Evolutionary conservation across 2,113 vertebrate genomes (phyloP).

Genomic region (Oreotrochilus melanogaster): DNA sequence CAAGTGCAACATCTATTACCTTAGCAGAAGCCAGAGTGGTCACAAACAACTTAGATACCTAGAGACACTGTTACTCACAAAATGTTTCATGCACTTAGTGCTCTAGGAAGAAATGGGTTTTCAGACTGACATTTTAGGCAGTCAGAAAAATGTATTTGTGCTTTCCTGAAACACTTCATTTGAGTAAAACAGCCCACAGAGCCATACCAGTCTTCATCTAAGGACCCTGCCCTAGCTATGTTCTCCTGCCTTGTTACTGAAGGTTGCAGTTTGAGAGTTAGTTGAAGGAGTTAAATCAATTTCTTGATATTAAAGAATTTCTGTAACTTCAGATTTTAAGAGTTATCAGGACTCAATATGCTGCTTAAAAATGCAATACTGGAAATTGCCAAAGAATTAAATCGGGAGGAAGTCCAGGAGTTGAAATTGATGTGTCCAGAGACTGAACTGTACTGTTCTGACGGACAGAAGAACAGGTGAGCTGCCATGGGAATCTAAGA

Average conservation of each 20-base stretch:
- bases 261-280: background rate
- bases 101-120: background rate
- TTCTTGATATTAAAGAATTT: background rate
- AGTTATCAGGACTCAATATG: background rate
- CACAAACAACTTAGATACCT: background rate
- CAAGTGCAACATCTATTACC: background rate
- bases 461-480: background rate
- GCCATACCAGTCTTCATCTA: background rate
- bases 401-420: background rate
- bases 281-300: background rate
- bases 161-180: background rate
- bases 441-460: background rate
- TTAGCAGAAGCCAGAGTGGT: background rate
- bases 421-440: background rate
- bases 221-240: background rate
- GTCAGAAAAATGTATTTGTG: background rate
- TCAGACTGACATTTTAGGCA: background rate
- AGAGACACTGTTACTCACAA: background rate
- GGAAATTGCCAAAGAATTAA: background rate
- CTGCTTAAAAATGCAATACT: background rate
- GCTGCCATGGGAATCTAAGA: background rate
- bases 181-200: background rate
- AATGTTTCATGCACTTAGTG: background rate
- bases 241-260: background rate
- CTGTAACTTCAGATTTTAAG: background rate